phyloP scores from a whole-genome alignment of 2,113 vertebrate genomes.

The Larimichthys polyactis region DNA sequence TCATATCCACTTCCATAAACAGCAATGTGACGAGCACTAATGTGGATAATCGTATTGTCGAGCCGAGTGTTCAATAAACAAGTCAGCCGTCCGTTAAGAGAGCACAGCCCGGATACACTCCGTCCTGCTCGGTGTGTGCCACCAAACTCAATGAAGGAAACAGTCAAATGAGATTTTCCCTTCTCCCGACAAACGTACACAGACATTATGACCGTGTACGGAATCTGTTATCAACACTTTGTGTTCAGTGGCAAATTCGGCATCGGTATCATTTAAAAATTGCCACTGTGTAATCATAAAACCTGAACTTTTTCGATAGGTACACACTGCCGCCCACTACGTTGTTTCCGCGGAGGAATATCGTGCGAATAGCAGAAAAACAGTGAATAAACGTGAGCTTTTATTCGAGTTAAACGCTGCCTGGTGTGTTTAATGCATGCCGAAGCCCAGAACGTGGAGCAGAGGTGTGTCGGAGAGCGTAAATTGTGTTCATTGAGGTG shows the following conservation, averaged over 20 bases:
- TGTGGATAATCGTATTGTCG: background rate
- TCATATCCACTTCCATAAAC: background rate
- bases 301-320: constrained; percentile 45
- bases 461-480: too few species aligned
- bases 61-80: background rate
- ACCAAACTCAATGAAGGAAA: constrained; percentile 42
- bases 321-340: constrained; percentile 26
- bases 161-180: background rate
- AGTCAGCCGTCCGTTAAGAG: constrained; percentile 2
- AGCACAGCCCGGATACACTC: constrained; percentile 11
- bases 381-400: background rate
- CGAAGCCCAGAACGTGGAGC: background rate
- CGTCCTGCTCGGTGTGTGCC: background rate
- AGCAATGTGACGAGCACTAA: background rate
- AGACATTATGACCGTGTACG: rapidly evolving
- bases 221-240: rapidly evolving
- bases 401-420: background rate
- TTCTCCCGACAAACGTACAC: background rate
- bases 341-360: constrained; percentile 30
- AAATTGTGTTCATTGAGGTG: constrained; percentile 6
- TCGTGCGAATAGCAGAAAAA: background rate
- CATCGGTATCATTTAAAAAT: background rate
- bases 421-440: background rate
- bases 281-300: background rate
- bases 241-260: constrained; percentile 10